Conservation (phyloP, 2,888 invertebrate genomes). For the Leucoptera coffeella region DNA sequence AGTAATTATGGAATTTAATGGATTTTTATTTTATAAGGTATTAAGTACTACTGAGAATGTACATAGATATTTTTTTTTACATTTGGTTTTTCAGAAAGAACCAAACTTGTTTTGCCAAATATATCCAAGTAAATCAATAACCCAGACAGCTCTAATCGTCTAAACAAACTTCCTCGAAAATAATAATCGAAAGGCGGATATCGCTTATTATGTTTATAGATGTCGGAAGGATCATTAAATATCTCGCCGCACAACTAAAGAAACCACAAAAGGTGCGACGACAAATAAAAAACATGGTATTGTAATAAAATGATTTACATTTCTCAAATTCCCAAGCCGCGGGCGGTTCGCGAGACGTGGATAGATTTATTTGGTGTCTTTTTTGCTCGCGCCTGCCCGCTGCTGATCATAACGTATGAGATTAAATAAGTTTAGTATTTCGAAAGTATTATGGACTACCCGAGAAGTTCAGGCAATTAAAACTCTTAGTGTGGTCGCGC, state of each 20-base stretch:
- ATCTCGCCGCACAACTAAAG: conserved; percentile 18
- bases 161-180: conserved; percentile 6
- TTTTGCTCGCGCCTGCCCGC: conserved; percentile 21
- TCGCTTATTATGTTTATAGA: conserved; percentile 10
- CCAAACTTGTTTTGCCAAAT: too few relatives aligned
- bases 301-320: conserved; percentile 50
- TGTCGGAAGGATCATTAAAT: conserved; percentile 15
- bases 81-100: too few relatives aligned
- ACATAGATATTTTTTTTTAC: too few relatives aligned
- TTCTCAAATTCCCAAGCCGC: conserved; percentile 41
- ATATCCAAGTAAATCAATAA: too few relatives aligned
- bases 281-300: conserved; percentile 31
- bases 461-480: too few relatives aligned
- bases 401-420: conserved; percentile 44
- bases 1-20: too few relatives aligned
- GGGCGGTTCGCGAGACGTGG: conserved; percentile 24
- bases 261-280: conserved; percentile 28
- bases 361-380: conserved; percentile 36
- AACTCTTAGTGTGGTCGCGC: too few relatives aligned
- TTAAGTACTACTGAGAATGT: too few relatives aligned
- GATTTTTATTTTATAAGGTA: too few relatives aligned
- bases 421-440: conserved; percentile 23
- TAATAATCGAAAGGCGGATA: conserved; percentile 9
- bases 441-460: conserved; percentile 13
- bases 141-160: too few relatives aligned